These are phyloP conservation scores for Calyptommatus sinebrachiatus DNA, from an alignment of 2,113 vertebrate genomes.

Conservation along the genomic window DNA sequence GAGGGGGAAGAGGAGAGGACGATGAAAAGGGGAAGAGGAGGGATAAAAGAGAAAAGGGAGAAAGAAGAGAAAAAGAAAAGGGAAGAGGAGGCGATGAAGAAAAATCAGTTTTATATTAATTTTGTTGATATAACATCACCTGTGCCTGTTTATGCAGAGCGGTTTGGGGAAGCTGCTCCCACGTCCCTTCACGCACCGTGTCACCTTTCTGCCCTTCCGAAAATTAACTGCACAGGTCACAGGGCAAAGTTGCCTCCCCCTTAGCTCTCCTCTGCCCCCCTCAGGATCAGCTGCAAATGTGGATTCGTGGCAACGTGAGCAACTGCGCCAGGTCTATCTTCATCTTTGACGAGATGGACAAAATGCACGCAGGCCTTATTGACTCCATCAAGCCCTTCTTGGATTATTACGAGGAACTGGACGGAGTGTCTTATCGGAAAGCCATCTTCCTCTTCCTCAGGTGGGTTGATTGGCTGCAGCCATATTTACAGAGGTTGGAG, in stretches of 20 bases:
- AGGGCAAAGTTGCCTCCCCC: too few relatives aligned
- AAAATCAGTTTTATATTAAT: too few relatives aligned
- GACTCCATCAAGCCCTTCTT: slow-evolving; percentile 93
- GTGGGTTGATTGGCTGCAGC: slow-evolving; percentile 32
- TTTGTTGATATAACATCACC: too few relatives aligned
- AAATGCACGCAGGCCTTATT: slow-evolving; percentile 90
- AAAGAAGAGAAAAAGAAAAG: too few relatives aligned
- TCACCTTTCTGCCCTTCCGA: not conserved
- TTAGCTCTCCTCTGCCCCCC: too few relatives aligned
- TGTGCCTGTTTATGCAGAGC: too few relatives aligned
- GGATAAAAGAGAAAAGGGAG: too few relatives aligned
- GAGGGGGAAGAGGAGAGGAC: too few relatives aligned
- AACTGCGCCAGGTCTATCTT: slow-evolving; percentile 86
- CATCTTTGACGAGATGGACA: slow-evolving; percentile 97
- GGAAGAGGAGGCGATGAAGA: too few relatives aligned
- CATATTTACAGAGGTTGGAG: not conserved
- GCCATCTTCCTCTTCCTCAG: slow-evolving; percentile 98
- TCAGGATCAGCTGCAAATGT: slow-evolving; percentile 86
- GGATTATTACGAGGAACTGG: slow-evolving; percentile 87
- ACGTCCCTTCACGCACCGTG: not conserved
- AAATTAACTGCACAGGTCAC: too few relatives aligned
- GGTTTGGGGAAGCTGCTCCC: not conserved
- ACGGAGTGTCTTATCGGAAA: slow-evolving; percentile 88
- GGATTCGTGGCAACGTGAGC: slow-evolving; percentile 89
- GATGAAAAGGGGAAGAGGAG: too few relatives aligned